Base-by-base conservation (phyloP, 1,140 invertebrate genomes). In the Akabosia matsudoensis region DNA sequence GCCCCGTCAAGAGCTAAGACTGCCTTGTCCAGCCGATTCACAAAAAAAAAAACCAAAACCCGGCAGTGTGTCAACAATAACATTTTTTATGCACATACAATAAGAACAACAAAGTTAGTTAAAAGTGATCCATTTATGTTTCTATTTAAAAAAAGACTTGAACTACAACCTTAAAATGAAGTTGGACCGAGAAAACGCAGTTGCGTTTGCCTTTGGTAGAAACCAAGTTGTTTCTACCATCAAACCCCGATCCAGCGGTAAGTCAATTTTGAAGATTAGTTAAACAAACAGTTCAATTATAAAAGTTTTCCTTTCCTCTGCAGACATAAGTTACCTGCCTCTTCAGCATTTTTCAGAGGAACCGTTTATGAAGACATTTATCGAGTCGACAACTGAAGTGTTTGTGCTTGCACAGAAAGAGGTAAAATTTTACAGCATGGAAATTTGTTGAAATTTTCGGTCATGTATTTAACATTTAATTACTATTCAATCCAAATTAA, bases 291-390 rank as follows among this genome's bases (percentile, higher is more conserved):
- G 26, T 70, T 34, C 16, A 31, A 54, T 77, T 45, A 7, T 28
- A 73, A 33, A n/a, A n/a, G n/a, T n/a, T n/a, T n/a, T n/a, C n/a
- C n/a, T n/a, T 33, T 72, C 34, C 70, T 51, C 76, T 45, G 34
- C 7, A 67, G 80, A 78, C 28, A 22, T 81, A 1, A 18, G 34
- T 4, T 16, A 76, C 28, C 26, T 73, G 3, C 16, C 30, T 0
- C 13, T 74, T 4, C 30, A 75, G 24, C 75, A 76, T 22, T 76
- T 76, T 51, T 71, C 71, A 3, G 76, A 79, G 26, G 76, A 78
- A n/a, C 73, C 64, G 3, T 70, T 74, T 22, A 73, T 79, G 24
- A 52, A 75, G n/a, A 76, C 79, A 61, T 81, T 81, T 51, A 74
- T 79, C 0, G 72, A 77, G 0, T 76, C 78, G 1, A 74, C 76